phyloP scores from a whole-genome alignment of 1,140 invertebrate species.

The Sitophilus oryzae region DNA sequence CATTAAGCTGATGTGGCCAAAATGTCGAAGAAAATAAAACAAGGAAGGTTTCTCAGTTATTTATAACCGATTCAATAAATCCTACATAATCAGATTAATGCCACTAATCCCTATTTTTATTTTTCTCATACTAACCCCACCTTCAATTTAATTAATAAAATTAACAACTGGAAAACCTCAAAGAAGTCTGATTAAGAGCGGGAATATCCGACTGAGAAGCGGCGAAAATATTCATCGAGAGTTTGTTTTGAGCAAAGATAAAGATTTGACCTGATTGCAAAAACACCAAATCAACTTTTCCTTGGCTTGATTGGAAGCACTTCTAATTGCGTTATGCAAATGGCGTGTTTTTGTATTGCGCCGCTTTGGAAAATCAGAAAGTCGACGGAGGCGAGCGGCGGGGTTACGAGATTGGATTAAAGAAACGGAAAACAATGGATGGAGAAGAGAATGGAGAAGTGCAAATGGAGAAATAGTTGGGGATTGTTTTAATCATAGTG shows the following conservation, averaged over 20 bases:
- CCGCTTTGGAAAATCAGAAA: slow-evolving; percentile 8
- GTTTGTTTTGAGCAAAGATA: slow-evolving; percentile 29
- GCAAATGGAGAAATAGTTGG: no score
- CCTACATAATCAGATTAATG: no score
- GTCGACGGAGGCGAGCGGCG: neutral
- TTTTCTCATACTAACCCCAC: no score
- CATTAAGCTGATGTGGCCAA: no score
- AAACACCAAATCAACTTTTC: slow-evolving; percentile 31
- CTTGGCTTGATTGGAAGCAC: slow-evolving; percentile 33
- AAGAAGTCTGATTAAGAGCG: no score
- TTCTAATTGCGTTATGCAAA: slow-evolving; percentile 38
- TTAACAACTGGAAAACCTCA: no score
- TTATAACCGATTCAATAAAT: no score
- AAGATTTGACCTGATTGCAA: slow-evolving; percentile 29
- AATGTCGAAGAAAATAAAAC: no score
- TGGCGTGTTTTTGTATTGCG: slow-evolving; percentile 29
- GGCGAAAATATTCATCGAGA: slow-evolving; percentile 9
- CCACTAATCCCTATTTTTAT: no score
- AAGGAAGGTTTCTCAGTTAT: no score
- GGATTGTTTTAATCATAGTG: no score
- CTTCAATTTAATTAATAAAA: no score
- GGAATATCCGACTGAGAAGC: neutral
- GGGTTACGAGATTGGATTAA: slow-evolving; percentile 4
- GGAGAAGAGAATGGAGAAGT: neutral
- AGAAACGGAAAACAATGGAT: slow-evolving; percentile 4